A percentile compares a stretch with the other conserved stretches of the same genome.
Evolutionary conservation across 2,888 invertebrate species (phyloP).

Genomic region (Cancer borealis): DNA sequence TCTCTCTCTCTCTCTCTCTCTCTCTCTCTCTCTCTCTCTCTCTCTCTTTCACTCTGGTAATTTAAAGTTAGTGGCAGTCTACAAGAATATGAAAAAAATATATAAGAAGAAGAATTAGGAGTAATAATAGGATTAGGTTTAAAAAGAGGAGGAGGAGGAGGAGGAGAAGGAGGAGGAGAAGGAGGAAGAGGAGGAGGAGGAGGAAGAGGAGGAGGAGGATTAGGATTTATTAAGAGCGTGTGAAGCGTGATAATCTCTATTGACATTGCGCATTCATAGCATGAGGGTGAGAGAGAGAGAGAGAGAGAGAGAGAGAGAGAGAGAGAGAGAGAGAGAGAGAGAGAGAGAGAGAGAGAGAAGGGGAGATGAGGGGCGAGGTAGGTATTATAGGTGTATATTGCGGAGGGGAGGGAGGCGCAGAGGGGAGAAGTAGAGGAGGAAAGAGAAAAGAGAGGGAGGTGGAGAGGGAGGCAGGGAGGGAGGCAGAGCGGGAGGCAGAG

Average conservation of each 20-base stretch:
- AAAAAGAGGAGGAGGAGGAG: not conserved
- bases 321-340: not conserved
- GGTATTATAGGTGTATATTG: not conserved
- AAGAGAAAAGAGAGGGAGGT: not conserved
- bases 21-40: too few species aligned
- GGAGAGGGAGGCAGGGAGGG: not conserved
- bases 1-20: conserved; percentile 1
- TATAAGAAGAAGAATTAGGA: not conserved
- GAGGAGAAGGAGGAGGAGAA: conserved; percentile 2
- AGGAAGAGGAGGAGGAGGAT: not conserved
- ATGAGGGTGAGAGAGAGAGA: conserved; percentile 4
- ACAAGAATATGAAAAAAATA: not conserved
- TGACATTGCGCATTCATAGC: not conserved
- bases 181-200: conserved; percentile 24
- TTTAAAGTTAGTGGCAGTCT: not conserved
- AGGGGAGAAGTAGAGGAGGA: not conserved
- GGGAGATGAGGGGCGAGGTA: not conserved
- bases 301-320: not conserved
- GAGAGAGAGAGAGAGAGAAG: not conserved
- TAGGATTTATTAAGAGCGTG: conserved; percentile 8
- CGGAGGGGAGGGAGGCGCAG: conserved; percentile 38
- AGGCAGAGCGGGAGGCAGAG: not conserved
- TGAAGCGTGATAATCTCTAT: conserved; percentile 40
- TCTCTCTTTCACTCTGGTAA: too few species aligned
- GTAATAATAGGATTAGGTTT: not conserved